Percentiles rank a stretch among this genome's conserved stretches.
These are phyloP conservation scores for Spongilla lacustris DNA, from an alignment of 37 sponge, comb jelly and placozoan species.

Conservation along the genomic window DNA sequence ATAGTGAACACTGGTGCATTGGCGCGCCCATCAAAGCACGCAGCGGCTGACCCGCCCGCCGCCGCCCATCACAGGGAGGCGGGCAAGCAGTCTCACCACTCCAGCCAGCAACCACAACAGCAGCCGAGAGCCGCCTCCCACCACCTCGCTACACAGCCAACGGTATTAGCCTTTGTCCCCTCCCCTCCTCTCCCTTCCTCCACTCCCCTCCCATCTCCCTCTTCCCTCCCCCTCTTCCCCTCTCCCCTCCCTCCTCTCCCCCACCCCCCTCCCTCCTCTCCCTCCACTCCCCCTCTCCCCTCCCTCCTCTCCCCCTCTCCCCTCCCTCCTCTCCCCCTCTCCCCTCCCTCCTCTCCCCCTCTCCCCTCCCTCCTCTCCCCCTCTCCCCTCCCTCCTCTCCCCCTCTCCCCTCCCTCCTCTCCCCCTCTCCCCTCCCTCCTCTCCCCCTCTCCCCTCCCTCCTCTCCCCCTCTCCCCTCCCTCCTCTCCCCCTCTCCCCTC, in stretches of 20 bases:
- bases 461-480: too few species aligned
- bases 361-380: too few species aligned
- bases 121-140: neutral
- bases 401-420: neutral
- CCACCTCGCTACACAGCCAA: neutral
- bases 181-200: neutral
- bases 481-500: conserved; percentile 6
- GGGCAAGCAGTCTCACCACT: neutral
- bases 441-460: too few species aligned
- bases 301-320: too few species aligned
- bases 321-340: too few species aligned
- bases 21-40: conserved; percentile 34
- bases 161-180: neutral
- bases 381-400: too few species aligned
- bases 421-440: conserved; percentile 2
- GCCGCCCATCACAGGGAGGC: neutral
- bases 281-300: too few species aligned
- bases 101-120: neutral
- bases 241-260: neutral
- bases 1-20: conserved; percentile 40
- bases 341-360: conserved; percentile 1
- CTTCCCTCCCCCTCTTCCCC: neutral
- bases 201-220: too few species aligned
- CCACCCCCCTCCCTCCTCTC: neutral
- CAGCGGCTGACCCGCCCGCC: neutral